These are phyloP conservation scores for Acrobasis suavella DNA, from an alignment of 2,888 invertebrate genomes.

Conservation along the genomic window DNA sequence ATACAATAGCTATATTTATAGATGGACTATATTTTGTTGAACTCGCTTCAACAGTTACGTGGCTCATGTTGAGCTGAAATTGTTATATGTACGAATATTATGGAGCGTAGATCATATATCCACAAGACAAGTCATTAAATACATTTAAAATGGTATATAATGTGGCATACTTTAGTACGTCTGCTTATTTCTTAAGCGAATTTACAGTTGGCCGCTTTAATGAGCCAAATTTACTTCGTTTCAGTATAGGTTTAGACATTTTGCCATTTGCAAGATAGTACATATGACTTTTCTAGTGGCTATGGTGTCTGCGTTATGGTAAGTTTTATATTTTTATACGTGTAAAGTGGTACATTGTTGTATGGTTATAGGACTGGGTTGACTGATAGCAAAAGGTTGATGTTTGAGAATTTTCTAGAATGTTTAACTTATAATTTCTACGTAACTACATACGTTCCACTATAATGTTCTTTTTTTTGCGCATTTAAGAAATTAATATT, in stretches of 20 bases:
- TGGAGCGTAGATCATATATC: slow-evolving; percentile 27
- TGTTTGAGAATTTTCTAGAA: slow-evolving; percentile 4
- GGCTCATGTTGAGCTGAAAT: slow-evolving; percentile 73
- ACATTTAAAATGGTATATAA: no score
- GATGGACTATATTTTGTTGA: slow-evolving; percentile 41
- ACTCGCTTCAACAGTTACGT: slow-evolving; percentile 51
- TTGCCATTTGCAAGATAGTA: no score
- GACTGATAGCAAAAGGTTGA: slow-evolving; percentile 9
- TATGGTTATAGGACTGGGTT: slow-evolving; percentile 2
- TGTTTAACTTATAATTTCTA: slow-evolving; percentile 19
- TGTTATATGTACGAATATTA: slow-evolving; percentile 39
- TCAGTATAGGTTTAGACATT: no score
- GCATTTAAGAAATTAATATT: background rate
- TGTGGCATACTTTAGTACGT: no score
- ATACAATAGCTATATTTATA: slow-evolving; percentile 40
- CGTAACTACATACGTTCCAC: slow-evolving; percentile 1
- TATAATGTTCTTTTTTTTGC: background rate
- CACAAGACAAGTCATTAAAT: background rate
- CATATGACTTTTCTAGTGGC: background rate
- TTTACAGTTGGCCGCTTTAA: no score
- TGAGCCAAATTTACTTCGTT: no score
- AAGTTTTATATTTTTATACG: slow-evolving; percentile 18
- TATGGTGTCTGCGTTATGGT: background rate
- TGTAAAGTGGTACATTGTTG: slow-evolving; percentile 7
- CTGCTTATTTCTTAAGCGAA: no score